Conservation (phyloP, 2,888 invertebrate species). For the Tineola bisselliella region DNA sequence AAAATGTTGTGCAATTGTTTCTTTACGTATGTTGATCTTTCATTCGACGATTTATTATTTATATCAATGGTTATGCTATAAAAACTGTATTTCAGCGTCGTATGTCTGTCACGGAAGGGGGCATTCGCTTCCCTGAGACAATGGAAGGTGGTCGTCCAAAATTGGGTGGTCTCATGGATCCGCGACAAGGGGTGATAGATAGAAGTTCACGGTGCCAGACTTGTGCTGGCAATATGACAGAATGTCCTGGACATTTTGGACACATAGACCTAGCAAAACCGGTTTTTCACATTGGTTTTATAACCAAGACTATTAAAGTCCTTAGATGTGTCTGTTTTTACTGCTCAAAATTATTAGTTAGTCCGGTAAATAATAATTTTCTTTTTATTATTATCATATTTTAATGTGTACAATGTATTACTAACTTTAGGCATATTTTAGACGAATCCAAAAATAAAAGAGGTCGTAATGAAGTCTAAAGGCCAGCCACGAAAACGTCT, state of each 20-base stretch:
- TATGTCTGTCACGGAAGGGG: slow-evolving; percentile 98
- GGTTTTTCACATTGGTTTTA: slow-evolving; percentile 97
- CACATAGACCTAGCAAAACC: slow-evolving; percentile 98
- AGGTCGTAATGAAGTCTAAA: slow-evolving; percentile 94
- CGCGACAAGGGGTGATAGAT: slow-evolving; percentile 97
- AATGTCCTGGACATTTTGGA: slow-evolving; percentile 99
- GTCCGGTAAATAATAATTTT: slow-evolving; percentile 76
- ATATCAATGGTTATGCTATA: no score
- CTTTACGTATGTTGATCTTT: no score
- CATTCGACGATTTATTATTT: no score
- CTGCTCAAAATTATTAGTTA: slow-evolving; percentile 96
- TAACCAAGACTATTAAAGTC: slow-evolving; percentile 96
- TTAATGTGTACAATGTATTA: background rate
- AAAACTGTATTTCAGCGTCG: slow-evolving; percentile 74
- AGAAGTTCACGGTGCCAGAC: slow-evolving; percentile 93
- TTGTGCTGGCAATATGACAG: slow-evolving; percentile 97
- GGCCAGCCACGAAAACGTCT: slow-evolving; percentile 95
- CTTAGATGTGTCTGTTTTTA: slow-evolving; percentile 99
- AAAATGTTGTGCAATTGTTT: no score
- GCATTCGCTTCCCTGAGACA: slow-evolving; percentile 95
- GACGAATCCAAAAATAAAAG: slow-evolving; percentile 92
- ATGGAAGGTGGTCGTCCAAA: slow-evolving; percentile 99
- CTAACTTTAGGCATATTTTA: slow-evolving; percentile 41
- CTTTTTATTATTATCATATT: slow-evolving; percentile 14
- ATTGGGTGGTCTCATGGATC: slow-evolving; percentile 98